Evolutionary conservation across 2,888 invertebrate species (phyloP).

Genomic region (Cantharis rustica): DNA sequence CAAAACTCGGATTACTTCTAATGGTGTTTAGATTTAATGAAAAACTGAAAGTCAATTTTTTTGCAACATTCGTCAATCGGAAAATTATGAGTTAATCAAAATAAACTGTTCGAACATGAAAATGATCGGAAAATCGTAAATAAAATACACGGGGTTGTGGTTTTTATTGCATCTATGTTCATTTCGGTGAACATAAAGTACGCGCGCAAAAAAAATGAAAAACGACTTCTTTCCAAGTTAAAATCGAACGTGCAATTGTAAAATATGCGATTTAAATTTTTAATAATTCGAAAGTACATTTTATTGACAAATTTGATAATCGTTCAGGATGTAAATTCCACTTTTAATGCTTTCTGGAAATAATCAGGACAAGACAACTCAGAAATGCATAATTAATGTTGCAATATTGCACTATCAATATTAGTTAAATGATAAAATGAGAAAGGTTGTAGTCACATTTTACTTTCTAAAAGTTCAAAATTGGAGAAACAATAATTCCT

Average conservation of each 20-base stretch:
- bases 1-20: too few relatives aligned
- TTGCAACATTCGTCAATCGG: neutral
- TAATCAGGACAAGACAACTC: neutral
- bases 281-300: neutral
- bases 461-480: neutral
- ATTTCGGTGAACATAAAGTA: neutral
- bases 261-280: neutral
- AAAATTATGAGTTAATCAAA: neutral
- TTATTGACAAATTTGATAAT: neutral
- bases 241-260: neutral
- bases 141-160: neutral
- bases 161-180: neutral
- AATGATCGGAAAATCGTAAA: neutral
- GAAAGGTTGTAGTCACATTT: neutral
- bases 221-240: neutral
- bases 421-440: neutral
- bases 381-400: neutral
- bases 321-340: neutral
- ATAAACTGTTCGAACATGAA: neutral
- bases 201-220: neutral
- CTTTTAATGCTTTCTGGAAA: neutral
- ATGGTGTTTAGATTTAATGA: too few relatives aligned
- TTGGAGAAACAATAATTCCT: neutral
- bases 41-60: neutral
- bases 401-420: neutral